These are phyloP conservation scores for Geothlypis trichas DNA, from an alignment of 2,113 vertebrate genomes.

Conservation along the genomic window DNA sequence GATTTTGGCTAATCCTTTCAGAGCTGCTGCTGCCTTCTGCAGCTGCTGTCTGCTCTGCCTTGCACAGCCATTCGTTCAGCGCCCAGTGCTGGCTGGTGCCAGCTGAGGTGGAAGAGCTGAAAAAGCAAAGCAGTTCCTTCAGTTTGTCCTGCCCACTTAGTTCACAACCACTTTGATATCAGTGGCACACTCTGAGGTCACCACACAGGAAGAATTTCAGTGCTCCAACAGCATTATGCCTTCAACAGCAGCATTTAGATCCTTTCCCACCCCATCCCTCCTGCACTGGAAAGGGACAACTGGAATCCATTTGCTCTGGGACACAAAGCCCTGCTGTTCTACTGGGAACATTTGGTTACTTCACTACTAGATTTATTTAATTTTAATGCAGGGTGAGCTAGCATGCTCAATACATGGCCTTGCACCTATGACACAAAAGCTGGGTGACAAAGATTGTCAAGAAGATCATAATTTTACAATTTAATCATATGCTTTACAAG, in stretches of 20 bases:
- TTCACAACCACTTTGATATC: background rate
- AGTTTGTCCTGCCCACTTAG: fast-evolving
- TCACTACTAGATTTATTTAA: background rate
- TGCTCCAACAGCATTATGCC: background rate
- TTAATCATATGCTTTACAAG: background rate
- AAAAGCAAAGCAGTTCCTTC: background rate
- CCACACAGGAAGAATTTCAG: background rate
- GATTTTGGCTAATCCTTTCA: background rate
- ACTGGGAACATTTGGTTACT: background rate
- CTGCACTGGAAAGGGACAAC: background rate
- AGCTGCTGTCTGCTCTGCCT: background rate
- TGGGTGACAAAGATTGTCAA: background rate
- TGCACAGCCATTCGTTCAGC: background rate
- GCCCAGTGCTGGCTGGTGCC: background rate
- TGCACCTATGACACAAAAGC: fast-evolving
- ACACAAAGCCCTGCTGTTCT: background rate
- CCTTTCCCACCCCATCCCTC: background rate
- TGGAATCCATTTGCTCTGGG: background rate
- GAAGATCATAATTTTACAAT: background rate
- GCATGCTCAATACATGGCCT: background rate
- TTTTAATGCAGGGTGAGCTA: background rate
- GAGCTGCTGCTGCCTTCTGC: background rate
- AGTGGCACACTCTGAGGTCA: background rate
- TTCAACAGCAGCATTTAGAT: background rate
- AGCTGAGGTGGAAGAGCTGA: background rate